Evolutionary conservation across 1,140 invertebrate species (phyloP), one percentile per base, ranked within the genome.

Genomic region (Triops longicaudatus): DNA sequence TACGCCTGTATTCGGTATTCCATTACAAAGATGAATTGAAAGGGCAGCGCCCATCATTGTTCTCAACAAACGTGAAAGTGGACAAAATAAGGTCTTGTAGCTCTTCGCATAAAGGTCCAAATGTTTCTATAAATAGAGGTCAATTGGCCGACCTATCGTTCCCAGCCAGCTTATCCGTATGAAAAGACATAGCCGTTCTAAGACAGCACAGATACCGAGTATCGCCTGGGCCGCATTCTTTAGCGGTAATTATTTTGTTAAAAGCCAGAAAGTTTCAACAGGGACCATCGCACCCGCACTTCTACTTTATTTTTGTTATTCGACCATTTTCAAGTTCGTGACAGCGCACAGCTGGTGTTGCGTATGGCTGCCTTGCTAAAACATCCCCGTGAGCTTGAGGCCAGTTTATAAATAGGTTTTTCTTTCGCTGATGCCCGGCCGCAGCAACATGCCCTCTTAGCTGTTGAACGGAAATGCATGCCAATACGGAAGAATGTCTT

Each of bases 401-500:
- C 17, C 14, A 63, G 50, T 63, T 63, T 63, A 63, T 63, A 63
- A 63, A 63, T 63, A 63, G 50, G 17, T n/a, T 63, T 4, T 63
- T 63, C 50, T 63, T 14, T 63, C 50, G n/a, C 50, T 63, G 17
- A 63, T 22, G 50, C 50, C 50, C 50, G 50, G 50, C n/a, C 50
- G 17, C 17, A 22, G 50, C 14, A 63, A 63, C 14, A 63, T 17
- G 22, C 50, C 17, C 50, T 63, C 17, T 17, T 63, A 37, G 50
- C 50, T 1, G 50, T 63, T 63, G 10, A 5, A 63, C 50, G 50
- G 50, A 63, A 63, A 63, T 63, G 50, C 50, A 63, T 63, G 50
- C 50, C 50, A 63, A 63, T 63, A 22, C 50, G 22, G 50, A 63
- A 63, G 50, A 63, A 63, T 63, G 50, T 63, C 50, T 63, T 63